Conservation (phyloP, 30 jellyfish, hydroid and myxozoan species). For the Aurelia sp. region DNA sequence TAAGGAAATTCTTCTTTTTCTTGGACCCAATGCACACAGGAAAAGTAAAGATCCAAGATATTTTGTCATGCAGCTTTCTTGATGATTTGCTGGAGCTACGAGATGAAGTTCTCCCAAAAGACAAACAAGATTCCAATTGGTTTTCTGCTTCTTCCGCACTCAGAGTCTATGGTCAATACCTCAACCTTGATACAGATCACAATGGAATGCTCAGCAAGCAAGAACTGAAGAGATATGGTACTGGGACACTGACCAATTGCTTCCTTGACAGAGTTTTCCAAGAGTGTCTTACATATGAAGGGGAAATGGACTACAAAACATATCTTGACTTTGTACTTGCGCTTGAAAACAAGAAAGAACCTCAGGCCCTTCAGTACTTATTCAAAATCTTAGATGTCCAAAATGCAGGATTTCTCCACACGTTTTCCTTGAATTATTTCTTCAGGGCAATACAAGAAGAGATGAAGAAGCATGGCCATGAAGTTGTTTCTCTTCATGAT, state of each 20-base stretch:
- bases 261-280: conserved; percentile 94
- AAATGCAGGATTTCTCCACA: conserved; percentile 83
- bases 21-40: conserved; percentile 99
- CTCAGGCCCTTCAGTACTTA: conserved; percentile 95
- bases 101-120: conserved; percentile 95
- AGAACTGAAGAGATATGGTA: conserved; percentile 95
- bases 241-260: conserved; percentile 93
- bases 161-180: conserved; percentile 98
- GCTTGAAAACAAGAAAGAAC: conserved; percentile 96
- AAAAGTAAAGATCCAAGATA: conserved; percentile 94
- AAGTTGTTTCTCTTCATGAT: conserved; percentile 85
- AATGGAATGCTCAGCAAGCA: conserved; percentile 97
- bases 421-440: conserved; percentile 94
- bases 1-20: conserved; percentile 95
- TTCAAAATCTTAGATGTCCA: conserved; percentile 92
- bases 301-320: conserved; percentile 99
- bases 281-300: conserved; percentile 99
- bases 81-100: conserved; percentile 97
- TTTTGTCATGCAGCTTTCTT: conserved; percentile 94
- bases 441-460: conserved; percentile 93
- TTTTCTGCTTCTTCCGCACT: conserved; percentile 98
- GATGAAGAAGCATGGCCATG: conserved; percentile 97
- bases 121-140: conserved; percentile 98
- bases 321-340: conserved; percentile 98
- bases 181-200: conserved; percentile 96